Evolutionary conservation across 2,113 vertebrate species (phyloP), one percentile per base, ranked within the genome.

Genomic region (Cathartes aura): DNA sequence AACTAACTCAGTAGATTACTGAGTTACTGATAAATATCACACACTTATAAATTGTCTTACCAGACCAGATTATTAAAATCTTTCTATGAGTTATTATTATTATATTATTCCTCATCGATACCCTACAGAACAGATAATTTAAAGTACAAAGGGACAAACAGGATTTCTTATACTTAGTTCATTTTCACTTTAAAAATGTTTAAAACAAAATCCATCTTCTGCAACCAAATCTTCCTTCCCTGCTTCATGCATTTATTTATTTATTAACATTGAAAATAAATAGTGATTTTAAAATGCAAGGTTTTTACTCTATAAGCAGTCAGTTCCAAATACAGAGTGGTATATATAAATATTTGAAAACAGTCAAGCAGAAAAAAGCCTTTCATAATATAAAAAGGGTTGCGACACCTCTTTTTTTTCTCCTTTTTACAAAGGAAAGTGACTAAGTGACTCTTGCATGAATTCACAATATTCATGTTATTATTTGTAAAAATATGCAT

Each of bases 371-470:
- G 22, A 26, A 79, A 71, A 75, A 60, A 20, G 8, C 9, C 7
- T 64, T 86, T 68, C 3, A 5, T 18, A 66, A 38, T 21, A 40
- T 8, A 32, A 36, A 80, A 55, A 76, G 8, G 5, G 4, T 48
- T 68, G 27, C 3, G 15, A 29, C 9, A 22, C 21, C 6, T 60
- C 6, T 45, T 76, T 38, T 43, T 3, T 0, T 11, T 4, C 4
- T 48, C 5, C 13, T 29, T 70, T 87, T 83, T 47, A 45, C 5
- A 50, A 58, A 62, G 12, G 14, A 87, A 62, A 55, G 27, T n/a
- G n/a, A 42, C 17, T 62, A 38, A 53, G 29, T 5, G 8, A 75
- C 8, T 19, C 15, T 82, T 86, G 11, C 12, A 32, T 30, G 5
- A 80, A 64, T 64, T 38, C 47, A 74, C 12, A 74, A 34, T 16